Conservation (phyloP, 2,113 vertebrate genomes). For the Oreotragus oreotragus region DNA sequence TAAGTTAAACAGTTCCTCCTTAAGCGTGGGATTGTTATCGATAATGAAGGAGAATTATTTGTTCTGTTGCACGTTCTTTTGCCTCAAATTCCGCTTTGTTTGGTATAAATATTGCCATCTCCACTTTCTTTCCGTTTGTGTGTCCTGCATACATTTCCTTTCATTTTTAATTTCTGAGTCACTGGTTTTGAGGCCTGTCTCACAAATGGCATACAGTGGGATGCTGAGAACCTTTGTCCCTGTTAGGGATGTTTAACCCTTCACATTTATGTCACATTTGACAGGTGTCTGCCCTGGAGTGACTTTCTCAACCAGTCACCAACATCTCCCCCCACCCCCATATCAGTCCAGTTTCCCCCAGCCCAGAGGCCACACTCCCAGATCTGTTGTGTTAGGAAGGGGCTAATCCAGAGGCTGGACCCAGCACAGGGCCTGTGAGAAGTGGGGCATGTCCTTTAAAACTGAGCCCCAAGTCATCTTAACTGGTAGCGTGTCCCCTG, state of each 20-base stretch:
- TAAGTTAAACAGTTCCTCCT: background rate
- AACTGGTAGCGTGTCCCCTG: fast-evolving
- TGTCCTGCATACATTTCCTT: background rate
- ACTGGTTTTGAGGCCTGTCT: background rate
- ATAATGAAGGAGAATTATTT: background rate
- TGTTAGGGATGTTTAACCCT: background rate
- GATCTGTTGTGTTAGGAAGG: background rate
- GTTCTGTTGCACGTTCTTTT: background rate
- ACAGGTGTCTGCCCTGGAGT: background rate
- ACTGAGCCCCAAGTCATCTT: background rate
- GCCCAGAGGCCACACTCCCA: background rate
- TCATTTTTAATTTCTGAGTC: background rate
- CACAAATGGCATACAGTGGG: too few relatives aligned
- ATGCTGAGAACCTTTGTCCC: background rate
- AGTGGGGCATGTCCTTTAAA: background rate
- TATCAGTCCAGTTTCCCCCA: background rate
- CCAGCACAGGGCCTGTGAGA: background rate
- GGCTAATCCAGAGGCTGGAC: background rate
- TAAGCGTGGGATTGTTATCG: background rate
- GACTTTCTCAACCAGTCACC: too few relatives aligned
- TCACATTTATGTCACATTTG: background rate
- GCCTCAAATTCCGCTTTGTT: background rate
- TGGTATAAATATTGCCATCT: background rate
- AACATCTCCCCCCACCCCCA: background rate
- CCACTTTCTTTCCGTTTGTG: background rate